Percentiles rank a stretch among this genome's conserved stretches.
phyloP scores from a whole-genome alignment of 2,888 invertebrate species.

The Plemyria rubiginata region DNA sequence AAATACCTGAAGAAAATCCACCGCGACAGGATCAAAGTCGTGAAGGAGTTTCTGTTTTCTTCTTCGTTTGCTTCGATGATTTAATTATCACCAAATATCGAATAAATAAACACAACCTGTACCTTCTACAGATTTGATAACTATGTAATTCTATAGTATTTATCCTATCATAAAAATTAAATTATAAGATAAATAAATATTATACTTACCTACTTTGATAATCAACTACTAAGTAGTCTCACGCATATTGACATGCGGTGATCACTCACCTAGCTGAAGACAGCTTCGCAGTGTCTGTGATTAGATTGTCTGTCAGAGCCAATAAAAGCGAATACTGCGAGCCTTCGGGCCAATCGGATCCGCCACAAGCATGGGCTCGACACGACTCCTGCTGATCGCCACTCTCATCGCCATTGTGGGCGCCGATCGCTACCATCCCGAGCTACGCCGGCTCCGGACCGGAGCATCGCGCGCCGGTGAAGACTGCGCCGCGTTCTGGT shows the following conservation, averaged over 20 bases:
- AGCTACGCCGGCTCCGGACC: slow-evolving; percentile 23
- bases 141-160: too few relatives aligned
- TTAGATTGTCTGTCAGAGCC: slow-evolving; percentile 26
- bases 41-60: too few relatives aligned
- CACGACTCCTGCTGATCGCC: slow-evolving; percentile 14
- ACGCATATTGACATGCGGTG: not conserved
- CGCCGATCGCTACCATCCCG: slow-evolving; percentile 31
- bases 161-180: not conserved
- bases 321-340: slow-evolving; percentile 24
- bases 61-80: too few relatives aligned
- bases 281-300: slow-evolving; percentile 8
- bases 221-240: not conserved
- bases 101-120: too few relatives aligned
- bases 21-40: too few relatives aligned
- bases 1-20: too few relatives aligned
- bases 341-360: slow-evolving; percentile 15
- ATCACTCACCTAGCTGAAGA: slow-evolving; percentile 9
- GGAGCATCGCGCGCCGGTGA: slow-evolving; percentile 15
- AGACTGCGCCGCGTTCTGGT: slow-evolving; percentile 38
- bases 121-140: too few relatives aligned
- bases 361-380: slow-evolving; percentile 25
- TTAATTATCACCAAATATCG: too few relatives aligned
- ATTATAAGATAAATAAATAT: not conserved
- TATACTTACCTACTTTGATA: not conserved
- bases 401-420: slow-evolving; percentile 7